Evolutionary conservation across 1,140 invertebrate genomes (phyloP), one percentile per base, ranked within the genome.

Genomic region (Orussus abietinus): DNA sequence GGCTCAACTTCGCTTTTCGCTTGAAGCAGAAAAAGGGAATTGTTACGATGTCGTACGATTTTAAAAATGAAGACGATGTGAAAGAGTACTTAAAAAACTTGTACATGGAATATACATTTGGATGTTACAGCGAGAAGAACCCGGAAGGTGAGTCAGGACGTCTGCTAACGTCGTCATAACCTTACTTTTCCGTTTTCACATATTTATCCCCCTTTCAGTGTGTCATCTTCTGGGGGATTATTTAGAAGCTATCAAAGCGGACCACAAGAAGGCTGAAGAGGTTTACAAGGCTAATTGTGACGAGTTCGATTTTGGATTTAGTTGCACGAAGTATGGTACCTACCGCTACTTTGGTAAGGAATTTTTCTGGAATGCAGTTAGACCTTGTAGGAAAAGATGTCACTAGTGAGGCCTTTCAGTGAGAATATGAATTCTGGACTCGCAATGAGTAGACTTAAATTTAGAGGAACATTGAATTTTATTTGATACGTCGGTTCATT

Each of bases 221-320:
- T 96, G 92, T 65, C 91, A 95, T 69, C 69, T 95, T 28, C 72
- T 96, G 2, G 92, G 84, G 1, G 90, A 95, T 70, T 96, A 86
- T 67, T 73, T 90, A 18, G 90, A 94, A 66, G 75, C 81, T 0
- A 81, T 95, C 1, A 85, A 86, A 52, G 83, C 83, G 57, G 85
- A 96, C 55, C 83, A 75, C 44, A 76, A 82, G 25, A 86, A 87
- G 64, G 90, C 92, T 0, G 78, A 75, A 0, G 81, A 81, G 55
- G 77, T 94, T 5, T 96, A 83, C 56, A 83, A 86, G 72, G 78
- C 74, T 18, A 96, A 90, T 66, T 96, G 92, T 69, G 84, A 93
- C 58, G 82, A 90, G 35, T 82, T 83, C 49, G 82, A 86, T 45
- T 89, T 80, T 66, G 79, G 76, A 4, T 85, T 81, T 59, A 95